Conservation (phyloP, 2,888 invertebrate species). For the Dolomedes plantarius region DNA sequence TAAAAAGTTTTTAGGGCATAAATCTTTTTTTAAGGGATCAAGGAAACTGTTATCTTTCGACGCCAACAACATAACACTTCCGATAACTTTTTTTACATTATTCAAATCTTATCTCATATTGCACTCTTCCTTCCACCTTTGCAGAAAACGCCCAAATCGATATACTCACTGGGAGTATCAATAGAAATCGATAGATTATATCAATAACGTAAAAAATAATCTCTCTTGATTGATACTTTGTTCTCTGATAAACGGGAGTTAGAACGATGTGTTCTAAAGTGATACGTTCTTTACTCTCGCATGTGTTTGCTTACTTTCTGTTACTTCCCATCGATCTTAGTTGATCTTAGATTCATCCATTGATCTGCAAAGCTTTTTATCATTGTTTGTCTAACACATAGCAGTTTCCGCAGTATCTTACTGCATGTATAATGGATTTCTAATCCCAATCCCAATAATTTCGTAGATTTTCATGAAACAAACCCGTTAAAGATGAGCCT, state of each 20-base stretch:
- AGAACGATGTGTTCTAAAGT: neutral
- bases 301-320: no score
- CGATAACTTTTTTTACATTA: neutral
- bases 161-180: slow-evolving; percentile 30
- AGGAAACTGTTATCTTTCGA: neutral
- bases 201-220: slow-evolving; percentile 15
- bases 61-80: neutral
- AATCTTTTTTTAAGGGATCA: neutral
- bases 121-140: neutral
- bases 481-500: no score
- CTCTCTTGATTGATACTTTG: slow-evolving; percentile 36
- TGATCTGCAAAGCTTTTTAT: no score
- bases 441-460: no score
- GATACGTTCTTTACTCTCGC: no score
- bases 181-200: slow-evolving; percentile 36
- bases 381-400: no score
- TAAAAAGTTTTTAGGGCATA: neutral
- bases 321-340: no score
- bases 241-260: neutral
- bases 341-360: no score
- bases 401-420: no score
- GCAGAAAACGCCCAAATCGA: slow-evolving; percentile 30
- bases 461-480: no score
- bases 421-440: no score
- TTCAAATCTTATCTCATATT: neutral